Base-by-base conservation (phyloP, 2,888 invertebrate species). In the Lochmaea capreae region DNA sequence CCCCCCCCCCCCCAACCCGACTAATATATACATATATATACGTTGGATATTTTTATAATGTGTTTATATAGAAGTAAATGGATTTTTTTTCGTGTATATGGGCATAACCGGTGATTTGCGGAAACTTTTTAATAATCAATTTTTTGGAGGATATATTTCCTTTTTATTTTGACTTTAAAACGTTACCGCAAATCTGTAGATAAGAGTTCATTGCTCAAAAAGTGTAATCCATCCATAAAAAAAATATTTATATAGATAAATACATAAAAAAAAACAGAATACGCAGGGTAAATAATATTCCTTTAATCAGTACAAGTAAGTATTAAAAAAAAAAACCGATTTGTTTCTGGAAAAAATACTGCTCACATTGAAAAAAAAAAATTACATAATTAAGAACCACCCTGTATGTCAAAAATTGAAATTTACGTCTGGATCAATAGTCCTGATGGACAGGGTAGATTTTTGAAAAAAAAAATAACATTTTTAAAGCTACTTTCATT, bases 221-320 rank as follows among this genome's bases (percentile, higher is more conserved):
- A 86, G 85, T 87, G 81, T 86, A 86, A 86, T 87, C 87, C 86
- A 86, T 87, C 86, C 86, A 87, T 85, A 85, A 83, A 77, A 79
- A 73, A 78, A 76, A 79, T 79, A 80, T 81, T 71, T 61, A 72
- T 54, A 73, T 62, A 63, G 49, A 71, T 63, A 82, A 81, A 80
- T 80, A 83, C 79, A 80, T 81, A 79, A 54, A 54, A 18, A 49
- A 49, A 83, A 83, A 81, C 80, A 82, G 80, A 83, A 82, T 81
- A 84, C 82, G 84, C 86, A 86, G 86, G 86, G 86, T 86, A 86
- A 81, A 83, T 83, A 78, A 81, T 81, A 81, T 83, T 81, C 82
- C 79, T 82, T 80, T 71, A 81, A 80, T 76, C 80, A 84, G 83
- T 84, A 84, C 83, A 84, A 83, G 79, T 82, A 79, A 79, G 78